Conservation (phyloP, 2,888 invertebrate species). For the Tachina lurida region DNA sequence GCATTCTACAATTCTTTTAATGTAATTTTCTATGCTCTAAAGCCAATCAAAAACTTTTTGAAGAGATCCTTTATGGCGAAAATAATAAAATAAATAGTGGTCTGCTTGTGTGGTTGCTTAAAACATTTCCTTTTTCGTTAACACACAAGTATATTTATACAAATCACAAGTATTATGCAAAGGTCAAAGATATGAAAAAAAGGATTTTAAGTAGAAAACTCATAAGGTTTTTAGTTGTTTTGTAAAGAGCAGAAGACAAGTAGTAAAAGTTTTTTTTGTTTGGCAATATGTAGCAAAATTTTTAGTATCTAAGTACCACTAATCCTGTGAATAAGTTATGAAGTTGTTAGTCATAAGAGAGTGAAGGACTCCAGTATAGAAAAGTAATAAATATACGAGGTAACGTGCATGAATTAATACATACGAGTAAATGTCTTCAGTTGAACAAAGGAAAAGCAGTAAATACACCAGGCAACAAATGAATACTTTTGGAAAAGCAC, state of each 20-base stretch:
- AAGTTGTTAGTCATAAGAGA: constrained; percentile 72
- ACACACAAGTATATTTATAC: not conserved
- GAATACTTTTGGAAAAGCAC: too few species aligned
- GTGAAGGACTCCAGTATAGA: not conserved
- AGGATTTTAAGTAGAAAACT: constrained; percentile 45
- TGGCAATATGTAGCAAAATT: constrained; percentile 39
- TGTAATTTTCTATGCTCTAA: constrained; percentile 66
- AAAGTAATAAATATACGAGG: constrained; percentile 1
- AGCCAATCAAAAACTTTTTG: constrained; percentile 19
- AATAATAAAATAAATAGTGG: constrained; percentile 2
- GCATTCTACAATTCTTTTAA: constrained; percentile 69
- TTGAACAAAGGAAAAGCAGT: too few species aligned
- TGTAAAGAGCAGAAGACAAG: constrained; percentile 10
- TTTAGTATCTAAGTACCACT: constrained; percentile 65
- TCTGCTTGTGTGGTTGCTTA: constrained; percentile 9
- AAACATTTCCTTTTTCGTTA: constrained; percentile 25
- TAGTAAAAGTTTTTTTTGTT: constrained; percentile 11
- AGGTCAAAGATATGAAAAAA: constrained; percentile 49
- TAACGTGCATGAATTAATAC: not conserved
- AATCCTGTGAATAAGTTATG: constrained; percentile 79
- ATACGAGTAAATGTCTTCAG: not conserved
- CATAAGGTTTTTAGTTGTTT: constrained; percentile 32
- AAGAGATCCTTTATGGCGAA: constrained; percentile 15
- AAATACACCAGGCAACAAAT: too few species aligned
- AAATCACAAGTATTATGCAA: constrained; percentile 53